phyloP scores from a whole-genome alignment of 2,888 invertebrate species.

The Drosophila prostipennis region DNA sequence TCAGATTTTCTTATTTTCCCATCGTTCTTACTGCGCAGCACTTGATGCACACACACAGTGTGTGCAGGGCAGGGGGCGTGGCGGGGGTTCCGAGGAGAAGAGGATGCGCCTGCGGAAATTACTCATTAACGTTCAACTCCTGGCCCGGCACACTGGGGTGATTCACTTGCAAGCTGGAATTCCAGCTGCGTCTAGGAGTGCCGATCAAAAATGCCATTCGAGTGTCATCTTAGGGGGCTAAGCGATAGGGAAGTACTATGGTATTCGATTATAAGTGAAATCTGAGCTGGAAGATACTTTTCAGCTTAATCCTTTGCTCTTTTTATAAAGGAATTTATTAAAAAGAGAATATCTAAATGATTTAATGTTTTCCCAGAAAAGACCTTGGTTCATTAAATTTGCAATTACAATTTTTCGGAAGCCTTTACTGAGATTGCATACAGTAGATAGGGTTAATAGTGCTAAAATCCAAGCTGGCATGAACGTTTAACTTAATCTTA shows the following conservation, averaged over 20 bases:
- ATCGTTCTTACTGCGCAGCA: conserved; percentile 73
- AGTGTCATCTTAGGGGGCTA: conserved; percentile 46
- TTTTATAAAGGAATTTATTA: neutral
- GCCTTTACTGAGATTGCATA: neutral
- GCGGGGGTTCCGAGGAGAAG: conserved; percentile 41
- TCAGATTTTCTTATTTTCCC: conserved; percentile 68
- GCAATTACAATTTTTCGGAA: neutral
- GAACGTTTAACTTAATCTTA: conserved; percentile 25
- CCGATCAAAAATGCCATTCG: conserved; percentile 58
- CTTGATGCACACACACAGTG: conserved; percentile 66
- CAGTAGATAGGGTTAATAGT: neutral
- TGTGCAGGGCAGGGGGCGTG: conserved; percentile 1
- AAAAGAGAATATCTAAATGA: neutral
- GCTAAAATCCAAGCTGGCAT: conserved; percentile 20
- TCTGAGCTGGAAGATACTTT: neutral
- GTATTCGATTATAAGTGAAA: conserved; percentile 4
- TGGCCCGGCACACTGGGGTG: conserved; percentile 25
- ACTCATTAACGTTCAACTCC: conserved; percentile 65
- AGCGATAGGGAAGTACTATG: conserved; percentile 6
- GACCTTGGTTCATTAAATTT: no score
- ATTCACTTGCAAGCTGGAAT: conserved; percentile 40
- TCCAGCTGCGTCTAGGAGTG: conserved; percentile 46
- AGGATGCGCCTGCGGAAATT: conserved; percentile 70
- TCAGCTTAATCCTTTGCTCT: neutral
- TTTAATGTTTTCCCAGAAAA: no score